Percentiles rank a stretch among this genome's conserved stretches.
These are phyloP conservation scores for Acanthosepion esculentum DNA, from an alignment of 2,888 invertebrate genomes.

Conservation along the genomic window DNA sequence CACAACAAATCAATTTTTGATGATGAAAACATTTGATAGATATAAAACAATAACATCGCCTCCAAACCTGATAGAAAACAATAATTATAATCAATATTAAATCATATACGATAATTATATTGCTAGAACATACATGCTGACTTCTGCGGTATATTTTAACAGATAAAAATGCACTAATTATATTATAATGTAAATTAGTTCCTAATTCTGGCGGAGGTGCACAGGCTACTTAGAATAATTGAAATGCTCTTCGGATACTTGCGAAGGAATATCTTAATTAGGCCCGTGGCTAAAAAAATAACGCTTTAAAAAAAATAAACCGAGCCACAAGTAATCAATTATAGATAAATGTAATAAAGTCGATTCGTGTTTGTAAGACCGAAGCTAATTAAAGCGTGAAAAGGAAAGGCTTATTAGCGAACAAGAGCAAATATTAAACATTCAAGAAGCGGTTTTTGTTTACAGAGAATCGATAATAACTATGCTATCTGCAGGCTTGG, in stretches of 20 bases:
- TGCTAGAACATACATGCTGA: not conserved
- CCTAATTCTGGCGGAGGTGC: not conserved
- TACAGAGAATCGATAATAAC: no score
- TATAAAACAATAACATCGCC: constrained; percentile 33
- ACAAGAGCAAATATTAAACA: not conserved
- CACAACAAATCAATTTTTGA: not conserved
- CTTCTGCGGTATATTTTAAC: not conserved
- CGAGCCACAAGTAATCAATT: not conserved
- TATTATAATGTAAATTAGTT: not conserved
- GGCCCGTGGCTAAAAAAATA: not conserved
- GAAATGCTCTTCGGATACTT: not conserved
- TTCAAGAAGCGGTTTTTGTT: not conserved
- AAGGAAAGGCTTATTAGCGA: not conserved
- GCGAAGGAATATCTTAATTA: not conserved
- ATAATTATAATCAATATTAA: constrained; percentile 6
- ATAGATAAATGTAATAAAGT: not conserved
- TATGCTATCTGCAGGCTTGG: no score
- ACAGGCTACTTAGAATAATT: not conserved
- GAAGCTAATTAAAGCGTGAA: not conserved
- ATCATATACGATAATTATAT: not conserved
- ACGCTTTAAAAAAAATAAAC: not conserved
- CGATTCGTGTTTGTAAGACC: not conserved
- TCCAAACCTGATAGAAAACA: not conserved
- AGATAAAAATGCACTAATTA: not conserved
- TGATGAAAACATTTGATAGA: constrained; percentile 15